phyloP scores from a whole-genome alignment of 2,797 vertebrate species.

The Enteromius thamalakanensis region DNA sequence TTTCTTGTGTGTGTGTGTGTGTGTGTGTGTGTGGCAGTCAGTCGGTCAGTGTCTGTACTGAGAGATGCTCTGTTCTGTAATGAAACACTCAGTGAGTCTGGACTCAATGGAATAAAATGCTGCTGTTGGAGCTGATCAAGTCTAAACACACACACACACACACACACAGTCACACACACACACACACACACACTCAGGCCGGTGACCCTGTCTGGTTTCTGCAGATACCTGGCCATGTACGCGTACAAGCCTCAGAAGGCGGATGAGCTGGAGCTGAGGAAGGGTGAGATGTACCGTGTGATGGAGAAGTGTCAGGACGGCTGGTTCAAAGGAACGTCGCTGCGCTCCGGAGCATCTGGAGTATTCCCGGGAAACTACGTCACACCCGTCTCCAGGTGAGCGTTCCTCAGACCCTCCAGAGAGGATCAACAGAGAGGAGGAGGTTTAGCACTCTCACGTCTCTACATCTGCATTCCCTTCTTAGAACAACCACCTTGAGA shows the following conservation, averaged over 20 bases:
- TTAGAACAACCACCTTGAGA: too few relatives aligned
- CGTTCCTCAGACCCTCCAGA: background rate
- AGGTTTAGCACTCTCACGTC: background rate
- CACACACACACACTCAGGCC: background rate
- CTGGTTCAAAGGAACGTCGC: slow-evolving; percentile 97
- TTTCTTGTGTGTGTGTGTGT: too few relatives aligned
- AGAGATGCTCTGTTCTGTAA: background rate
- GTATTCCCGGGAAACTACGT: slow-evolving; percentile 99
- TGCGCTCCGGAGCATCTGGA: slow-evolving; percentile 89
- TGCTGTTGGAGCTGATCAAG: background rate
- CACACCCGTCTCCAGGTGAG: slow-evolving; percentile 88
- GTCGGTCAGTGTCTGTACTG: too few relatives aligned
- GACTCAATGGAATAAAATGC: background rate
- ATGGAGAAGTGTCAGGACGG: slow-evolving; percentile 98
- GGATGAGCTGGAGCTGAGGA: slow-evolving; percentile 93
- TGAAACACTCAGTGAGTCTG: background rate
- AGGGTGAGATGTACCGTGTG: slow-evolving; percentile 98
- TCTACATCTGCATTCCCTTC: too few relatives aligned
- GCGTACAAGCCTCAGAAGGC: slow-evolving; percentile 98
- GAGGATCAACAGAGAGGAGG: background rate
- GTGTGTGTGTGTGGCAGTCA: too few relatives aligned
- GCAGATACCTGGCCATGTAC: slow-evolving; percentile 94
- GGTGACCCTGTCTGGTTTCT: background rate
- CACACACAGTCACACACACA: too few relatives aligned
- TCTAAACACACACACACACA: background rate